phyloP scores from a whole-genome alignment of 2,797 vertebrate species.

The Neosilurus mollespiculum region DNA sequence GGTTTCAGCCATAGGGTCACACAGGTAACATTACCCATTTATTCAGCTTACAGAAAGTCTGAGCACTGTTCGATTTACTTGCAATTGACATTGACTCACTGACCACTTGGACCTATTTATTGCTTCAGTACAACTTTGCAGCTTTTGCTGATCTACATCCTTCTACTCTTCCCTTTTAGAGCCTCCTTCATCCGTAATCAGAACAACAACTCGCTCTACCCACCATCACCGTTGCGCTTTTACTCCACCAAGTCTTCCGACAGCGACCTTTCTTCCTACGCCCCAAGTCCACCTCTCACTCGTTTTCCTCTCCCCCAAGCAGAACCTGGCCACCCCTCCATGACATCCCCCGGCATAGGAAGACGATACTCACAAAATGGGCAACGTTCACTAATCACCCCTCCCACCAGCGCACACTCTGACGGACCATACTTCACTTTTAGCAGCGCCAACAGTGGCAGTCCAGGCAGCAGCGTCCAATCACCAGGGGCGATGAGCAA shows the following conservation, averaged over 20 bases:
- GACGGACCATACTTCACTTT: conserved; percentile 69
- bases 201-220: conserved; percentile 72
- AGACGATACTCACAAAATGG: conserved; percentile 61
- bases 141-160: not conserved
- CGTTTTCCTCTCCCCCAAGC: conserved; percentile 64
- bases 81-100: too few species aligned
- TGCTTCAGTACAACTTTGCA: not conserved
- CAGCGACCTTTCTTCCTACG: conserved; percentile 69
- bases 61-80: not conserved
- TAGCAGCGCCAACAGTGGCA: conserved; percentile 63
- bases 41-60: not conserved
- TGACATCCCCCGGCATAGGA: conserved; percentile 56
- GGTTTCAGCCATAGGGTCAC: conserved; percentile 62
- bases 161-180: conserved; percentile 54
- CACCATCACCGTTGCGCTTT: conserved; percentile 65
- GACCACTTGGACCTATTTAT: not conserved
- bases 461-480: conserved; percentile 51
- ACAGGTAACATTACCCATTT: conserved; percentile 60
- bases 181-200: conserved; percentile 72
- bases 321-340: conserved; percentile 50
- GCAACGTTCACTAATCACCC: conserved; percentile 61
- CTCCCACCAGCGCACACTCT: conserved; percentile 52
- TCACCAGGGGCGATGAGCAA: conserved; percentile 48
- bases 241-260: conserved; percentile 74
- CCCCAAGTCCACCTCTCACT: conserved; percentile 64